phyloP scores from a whole-genome alignment of 2,113 vertebrate species.

The Rhinogobius similis region DNA sequence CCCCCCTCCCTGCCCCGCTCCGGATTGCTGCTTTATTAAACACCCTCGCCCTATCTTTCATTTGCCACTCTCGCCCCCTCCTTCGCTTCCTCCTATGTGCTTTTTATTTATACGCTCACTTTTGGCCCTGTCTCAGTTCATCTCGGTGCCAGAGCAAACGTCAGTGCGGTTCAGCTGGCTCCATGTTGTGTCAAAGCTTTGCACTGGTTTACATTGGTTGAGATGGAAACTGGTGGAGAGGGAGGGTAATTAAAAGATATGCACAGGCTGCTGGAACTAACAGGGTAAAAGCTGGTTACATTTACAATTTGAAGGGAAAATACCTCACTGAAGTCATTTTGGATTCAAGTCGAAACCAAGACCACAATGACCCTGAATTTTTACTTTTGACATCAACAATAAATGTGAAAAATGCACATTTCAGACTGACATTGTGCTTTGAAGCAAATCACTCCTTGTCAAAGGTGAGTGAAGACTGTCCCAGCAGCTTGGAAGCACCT shows the following conservation, averaged over 20 bases:
- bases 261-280: background rate
- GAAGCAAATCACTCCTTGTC: background rate
- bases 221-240: background rate
- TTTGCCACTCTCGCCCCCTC: slow-evolving; percentile 59
- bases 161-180: slow-evolving; percentile 16
- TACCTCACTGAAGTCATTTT: background rate
- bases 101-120: slow-evolving; percentile 53
- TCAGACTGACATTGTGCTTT: background rate
- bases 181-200: slow-evolving; percentile 11
- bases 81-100: slow-evolving; percentile 14
- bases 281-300: background rate
- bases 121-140: slow-evolving; percentile 32
- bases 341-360: background rate
- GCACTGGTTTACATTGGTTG: slow-evolving; percentile 7
- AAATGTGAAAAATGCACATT: too few relatives aligned
- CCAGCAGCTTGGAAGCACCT: background rate
- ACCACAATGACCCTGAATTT: too few relatives aligned
- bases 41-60: slow-evolving; percentile 73
- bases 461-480: background rate
- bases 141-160: slow-evolving; percentile 24
- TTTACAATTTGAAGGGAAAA: background rate
- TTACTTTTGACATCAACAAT: too few relatives aligned
- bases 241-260: background rate
- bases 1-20: slow-evolving; percentile 60
- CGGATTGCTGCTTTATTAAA: slow-evolving; percentile 76